These are phyloP conservation scores for Motacilla tschutschensis DNA, from an alignment of 2,113 vertebrate species.

Conservation along the genomic window DNA sequence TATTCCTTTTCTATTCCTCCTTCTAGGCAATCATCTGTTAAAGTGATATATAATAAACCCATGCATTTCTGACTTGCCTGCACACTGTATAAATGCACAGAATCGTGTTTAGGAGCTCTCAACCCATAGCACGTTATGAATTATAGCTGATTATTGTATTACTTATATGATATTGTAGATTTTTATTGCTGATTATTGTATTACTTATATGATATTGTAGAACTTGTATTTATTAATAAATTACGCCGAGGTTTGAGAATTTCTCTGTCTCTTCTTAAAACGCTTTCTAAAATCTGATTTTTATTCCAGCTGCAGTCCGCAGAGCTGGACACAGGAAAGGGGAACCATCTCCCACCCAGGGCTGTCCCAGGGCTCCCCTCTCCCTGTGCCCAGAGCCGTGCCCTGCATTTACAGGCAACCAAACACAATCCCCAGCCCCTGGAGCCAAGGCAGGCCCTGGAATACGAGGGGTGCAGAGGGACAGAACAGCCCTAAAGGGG, in stretches of 20 bases:
- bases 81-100: rapidly evolving
- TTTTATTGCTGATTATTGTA: background rate
- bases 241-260: too few species aligned
- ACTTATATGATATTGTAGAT: too few species aligned
- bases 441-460: background rate
- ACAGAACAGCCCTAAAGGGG: too few species aligned
- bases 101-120: background rate
- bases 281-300: rapidly evolving
- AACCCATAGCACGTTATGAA: background rate
- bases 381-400: background rate
- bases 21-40: too few species aligned
- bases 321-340: rapidly evolving
- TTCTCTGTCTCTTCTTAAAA: background rate
- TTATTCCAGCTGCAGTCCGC: background rate
- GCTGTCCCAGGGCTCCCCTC: background rate
- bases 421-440: background rate
- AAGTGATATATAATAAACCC: background rate
- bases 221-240: background rate
- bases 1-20: background rate
- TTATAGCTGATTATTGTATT: background rate
- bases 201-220: background rate
- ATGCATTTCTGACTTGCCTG: background rate
- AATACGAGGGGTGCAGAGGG: background rate
- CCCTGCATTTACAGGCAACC: background rate
- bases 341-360: background rate